Conservation (phyloP, 1,140 invertebrate genomes). For the Carposina sasakii region DNA sequence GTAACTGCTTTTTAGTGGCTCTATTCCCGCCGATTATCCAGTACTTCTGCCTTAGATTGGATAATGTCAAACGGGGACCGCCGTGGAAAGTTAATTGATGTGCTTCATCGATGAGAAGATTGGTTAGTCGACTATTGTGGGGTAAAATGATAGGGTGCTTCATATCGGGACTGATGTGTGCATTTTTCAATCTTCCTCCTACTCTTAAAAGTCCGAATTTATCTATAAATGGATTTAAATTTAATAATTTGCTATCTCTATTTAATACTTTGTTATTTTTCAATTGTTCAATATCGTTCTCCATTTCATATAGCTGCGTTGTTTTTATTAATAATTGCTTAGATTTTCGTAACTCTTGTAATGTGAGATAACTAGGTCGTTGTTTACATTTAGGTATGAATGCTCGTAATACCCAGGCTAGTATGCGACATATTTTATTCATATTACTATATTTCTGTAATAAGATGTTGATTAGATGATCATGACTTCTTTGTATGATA, state of each 20-base stretch:
- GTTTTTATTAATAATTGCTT: not conserved
- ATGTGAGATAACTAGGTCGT: not conserved
- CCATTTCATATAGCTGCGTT: not conserved
- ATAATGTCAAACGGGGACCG: conserved; percentile 24
- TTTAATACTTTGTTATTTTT: not conserved
- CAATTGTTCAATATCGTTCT: not conserved
- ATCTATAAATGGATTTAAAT: conserved; percentile 38
- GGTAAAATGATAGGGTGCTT: conserved; percentile 33
- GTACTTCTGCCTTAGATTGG: conserved; percentile 18
- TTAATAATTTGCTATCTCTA: conserved; percentile 3
- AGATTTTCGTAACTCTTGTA: not conserved
- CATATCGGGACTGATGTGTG: conserved; percentile 26
- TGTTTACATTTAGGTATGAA: not conserved
- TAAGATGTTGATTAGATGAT: not conserved
- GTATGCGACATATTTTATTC: not conserved
- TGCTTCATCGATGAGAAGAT: conserved; percentile 24
- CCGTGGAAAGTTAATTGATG: conserved; percentile 32
- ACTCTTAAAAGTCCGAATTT: conserved; percentile 39
- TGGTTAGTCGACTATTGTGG: conserved; percentile 2
- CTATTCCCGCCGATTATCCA: conserved; percentile 19
- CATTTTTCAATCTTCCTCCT: conserved; percentile 38
- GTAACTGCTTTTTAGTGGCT: not conserved
- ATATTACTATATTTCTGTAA: not conserved
- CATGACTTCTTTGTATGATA: not conserved
- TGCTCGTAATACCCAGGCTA: not conserved